Conservation (phyloP, 2,888 invertebrate species). For the Antheraea assamensis region DNA sequence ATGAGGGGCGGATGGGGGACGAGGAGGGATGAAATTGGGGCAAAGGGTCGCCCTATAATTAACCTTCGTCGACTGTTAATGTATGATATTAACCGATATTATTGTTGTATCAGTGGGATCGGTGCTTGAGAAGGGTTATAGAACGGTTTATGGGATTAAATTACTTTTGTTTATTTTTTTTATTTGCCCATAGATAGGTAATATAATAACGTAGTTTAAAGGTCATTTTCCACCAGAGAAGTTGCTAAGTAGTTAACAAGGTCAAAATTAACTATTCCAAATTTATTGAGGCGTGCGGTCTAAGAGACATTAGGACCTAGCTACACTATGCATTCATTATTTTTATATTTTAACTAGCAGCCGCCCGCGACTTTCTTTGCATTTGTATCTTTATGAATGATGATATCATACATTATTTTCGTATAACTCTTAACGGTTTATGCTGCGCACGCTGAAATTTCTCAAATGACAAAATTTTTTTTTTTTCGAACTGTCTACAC, state of each 20-base stretch:
- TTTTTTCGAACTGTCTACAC: too few species aligned
- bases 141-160: background rate
- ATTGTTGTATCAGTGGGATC: conserved; percentile 5
- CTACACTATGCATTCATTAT: too few species aligned
- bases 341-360: too few species aligned
- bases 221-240: background rate
- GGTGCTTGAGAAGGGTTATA: conserved; percentile 3
- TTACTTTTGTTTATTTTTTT: background rate
- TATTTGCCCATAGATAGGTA: background rate
- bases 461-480: too few species aligned
- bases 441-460: too few species aligned
- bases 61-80: conserved; percentile 45
- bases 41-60: conserved; percentile 45
- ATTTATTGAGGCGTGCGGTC: too few species aligned
- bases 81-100: conserved; percentile 19
- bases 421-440: too few species aligned
- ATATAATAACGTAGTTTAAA: background rate
- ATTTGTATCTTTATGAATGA: too few species aligned
- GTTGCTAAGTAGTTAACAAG: background rate
- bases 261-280: too few species aligned
- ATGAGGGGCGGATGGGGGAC: conserved; percentile 21
- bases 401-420: too few species aligned
- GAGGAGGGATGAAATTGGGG: conserved; percentile 26
- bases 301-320: too few species aligned
- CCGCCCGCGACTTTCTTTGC: too few species aligned